phyloP scores from a whole-genome alignment of 2,797 vertebrate genomes.

The Typhlichthys subterraneus region DNA sequence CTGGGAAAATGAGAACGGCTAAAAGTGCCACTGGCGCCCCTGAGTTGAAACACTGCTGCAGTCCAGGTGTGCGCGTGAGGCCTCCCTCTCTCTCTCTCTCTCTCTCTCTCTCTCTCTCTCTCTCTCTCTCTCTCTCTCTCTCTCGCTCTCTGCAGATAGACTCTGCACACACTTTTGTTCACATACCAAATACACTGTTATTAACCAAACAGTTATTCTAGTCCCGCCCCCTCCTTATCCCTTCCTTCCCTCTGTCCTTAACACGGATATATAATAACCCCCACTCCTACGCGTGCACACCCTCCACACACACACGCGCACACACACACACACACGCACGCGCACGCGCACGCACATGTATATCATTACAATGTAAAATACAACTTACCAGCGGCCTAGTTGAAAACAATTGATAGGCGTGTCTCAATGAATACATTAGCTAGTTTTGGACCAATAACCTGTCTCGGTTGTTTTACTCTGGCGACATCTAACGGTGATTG shows the following conservation, averaged over 20 bases:
- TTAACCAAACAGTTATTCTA: conserved; percentile 54
- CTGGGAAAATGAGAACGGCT: conserved; percentile 58
- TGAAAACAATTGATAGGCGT: too few relatives aligned
- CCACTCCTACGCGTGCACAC: too few relatives aligned
- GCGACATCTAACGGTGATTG: too few relatives aligned
- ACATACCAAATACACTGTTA: conserved; percentile 66
- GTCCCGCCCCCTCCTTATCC: neutral
- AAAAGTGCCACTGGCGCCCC: conserved; percentile 53
- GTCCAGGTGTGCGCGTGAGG: conserved; percentile 75
- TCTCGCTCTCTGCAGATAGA: conserved; percentile 11
- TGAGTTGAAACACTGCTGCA: conserved; percentile 47
- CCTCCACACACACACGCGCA: conserved; percentile 15
- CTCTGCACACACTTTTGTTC: conserved; percentile 37
- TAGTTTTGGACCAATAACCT: too few relatives aligned
- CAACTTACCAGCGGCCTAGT: neutral
- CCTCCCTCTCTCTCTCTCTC: conserved; percentile 12
- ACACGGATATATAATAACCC: too few relatives aligned
- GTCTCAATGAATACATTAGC: too few relatives aligned
- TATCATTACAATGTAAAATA: neutral
- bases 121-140: conserved; percentile 6
- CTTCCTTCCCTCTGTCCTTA: conserved; percentile 17
- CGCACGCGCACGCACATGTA: neutral
- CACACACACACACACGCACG: conserved; percentile 1
- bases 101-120: conserved; percentile 9
- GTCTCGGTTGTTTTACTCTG: too few relatives aligned